Evolutionary conservation across 2,888 invertebrate genomes (phyloP), one percentile per base, ranked within the genome.

Genomic region (Cephus sareptanus): DNA sequence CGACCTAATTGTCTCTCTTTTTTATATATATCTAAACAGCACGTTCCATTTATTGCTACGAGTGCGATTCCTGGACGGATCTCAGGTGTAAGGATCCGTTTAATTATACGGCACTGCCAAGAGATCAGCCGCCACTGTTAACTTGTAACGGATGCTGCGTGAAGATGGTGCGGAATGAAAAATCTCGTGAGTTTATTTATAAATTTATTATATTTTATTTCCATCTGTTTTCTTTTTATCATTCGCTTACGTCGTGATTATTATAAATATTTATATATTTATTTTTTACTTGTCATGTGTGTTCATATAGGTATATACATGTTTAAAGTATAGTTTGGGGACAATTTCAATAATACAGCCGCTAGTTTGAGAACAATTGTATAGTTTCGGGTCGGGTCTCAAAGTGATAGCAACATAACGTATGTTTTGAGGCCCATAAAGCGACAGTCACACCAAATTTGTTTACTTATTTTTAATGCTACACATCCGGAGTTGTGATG

Each of bases 141-240:
- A 96, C 96, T 40, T 98, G 98, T 92, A 96, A 97, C 90, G 98
- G 98, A 69, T 98, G 98, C 92, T 98, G 98, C 92, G 98, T 98
- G 80, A 98, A 98, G 93, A 97, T 98, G 96, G 97, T 98, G 89
- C 95, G 97, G 83, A 97, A 97, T 91, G 95, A 96, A 79, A 96
- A 96, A 93, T 96, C 96, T 92, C 95, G 97, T 97, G 91, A 96
- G 97, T 95, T 75, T 56, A 71, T 73, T 34, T 73, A 34, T 31
- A 23, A 23, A 56, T 23, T 23, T 40, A 40, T 40, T 23, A 40
- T 23, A 40, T 56, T 23, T 56, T 6, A 56, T 23, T 23, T 56
- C 0, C 1, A 23, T 40, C 23, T 30, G 30, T 4, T 40, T 15
- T 23, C 6, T 23, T 40, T 9, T 40, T 40, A 15, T 40, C 15